phyloP scores from a whole-genome alignment of 2,888 invertebrate genomes.

The Tortricodes alternella region DNA sequence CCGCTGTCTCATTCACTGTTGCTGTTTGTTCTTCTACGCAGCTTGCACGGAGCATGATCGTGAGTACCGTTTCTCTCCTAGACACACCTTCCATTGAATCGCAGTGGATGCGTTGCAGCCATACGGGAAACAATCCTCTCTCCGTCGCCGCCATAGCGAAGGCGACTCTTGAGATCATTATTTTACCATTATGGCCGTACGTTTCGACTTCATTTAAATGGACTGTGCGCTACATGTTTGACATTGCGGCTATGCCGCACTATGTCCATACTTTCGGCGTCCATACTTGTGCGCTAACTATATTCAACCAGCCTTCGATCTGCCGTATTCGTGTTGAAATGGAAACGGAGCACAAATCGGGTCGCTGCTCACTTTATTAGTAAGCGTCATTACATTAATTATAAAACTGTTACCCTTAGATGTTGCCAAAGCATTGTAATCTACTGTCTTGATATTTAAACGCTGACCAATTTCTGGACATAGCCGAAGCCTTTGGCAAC shows the following conservation, averaged over 20 bases:
- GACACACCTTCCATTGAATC: conserved; percentile 9
- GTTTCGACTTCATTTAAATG: conserved; percentile 26
- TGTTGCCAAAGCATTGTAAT: conserved; percentile 43
- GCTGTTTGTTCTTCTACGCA: conserved; percentile 86
- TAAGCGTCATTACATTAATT: conserved; percentile 32
- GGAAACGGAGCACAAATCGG: background rate
- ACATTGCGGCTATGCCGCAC: conserved; percentile 34
- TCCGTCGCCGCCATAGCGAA: background rate
- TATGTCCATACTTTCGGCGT: conserved; percentile 7
- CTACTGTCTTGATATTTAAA: background rate
- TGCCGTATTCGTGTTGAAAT: conserved; percentile 4
- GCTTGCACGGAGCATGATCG: conserved; percentile 96
- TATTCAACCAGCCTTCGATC: background rate
- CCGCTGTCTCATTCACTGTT: conserved; percentile 84
- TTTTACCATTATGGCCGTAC: background rate
- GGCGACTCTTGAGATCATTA: background rate
- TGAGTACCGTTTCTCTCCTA: conserved; percentile 83
- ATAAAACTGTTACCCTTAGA: conserved; percentile 45
- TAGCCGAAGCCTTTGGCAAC: conserved; percentile 56
- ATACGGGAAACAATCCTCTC: background rate
- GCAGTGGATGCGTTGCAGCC: background rate
- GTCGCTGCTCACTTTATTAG: conserved; percentile 3
- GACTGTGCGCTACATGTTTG: conserved; percentile 50
- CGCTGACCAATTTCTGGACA: background rate
- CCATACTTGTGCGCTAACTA: background rate